Conservation (phyloP, 1,140 invertebrate species). For the Drosophila kanapiae region DNA sequence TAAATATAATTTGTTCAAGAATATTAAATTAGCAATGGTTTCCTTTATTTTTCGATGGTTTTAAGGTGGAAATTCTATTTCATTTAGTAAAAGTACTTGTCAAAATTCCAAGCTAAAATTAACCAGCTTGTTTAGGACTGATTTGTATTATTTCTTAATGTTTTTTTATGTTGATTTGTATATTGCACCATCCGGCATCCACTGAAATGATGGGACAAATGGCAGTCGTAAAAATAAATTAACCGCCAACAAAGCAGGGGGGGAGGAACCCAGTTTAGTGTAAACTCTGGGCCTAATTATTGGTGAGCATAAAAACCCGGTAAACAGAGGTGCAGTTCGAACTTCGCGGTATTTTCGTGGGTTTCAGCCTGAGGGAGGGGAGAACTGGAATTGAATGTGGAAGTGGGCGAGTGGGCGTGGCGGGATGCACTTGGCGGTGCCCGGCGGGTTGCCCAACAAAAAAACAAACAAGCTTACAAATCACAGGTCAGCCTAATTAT, state of each 20-base stretch:
- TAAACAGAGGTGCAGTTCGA: slow-evolving; percentile 62
- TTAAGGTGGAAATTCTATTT: no score
- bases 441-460: slow-evolving; percentile 17
- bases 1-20: neutral
- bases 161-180: neutral
- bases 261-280: slow-evolving; percentile 8
- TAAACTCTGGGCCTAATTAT: slow-evolving; percentile 58
- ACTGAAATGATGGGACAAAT: slow-evolving; percentile 53
- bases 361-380: neutral
- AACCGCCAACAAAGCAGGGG: slow-evolving; percentile 20
- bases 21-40: neutral
- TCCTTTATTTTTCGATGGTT: neutral
- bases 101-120: neutral
- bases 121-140: neutral
- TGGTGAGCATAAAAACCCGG: slow-evolving; percentile 48
- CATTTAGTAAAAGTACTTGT: neutral
- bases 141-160: neutral
- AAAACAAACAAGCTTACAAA: slow-evolving; percentile 43
- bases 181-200: slow-evolving; percentile 30
- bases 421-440: slow-evolving; percentile 25
- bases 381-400: slow-evolving; percentile 17
- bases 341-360: slow-evolving; percentile 27
- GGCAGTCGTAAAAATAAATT: slow-evolving; percentile 53
- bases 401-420: slow-evolving; percentile 27
- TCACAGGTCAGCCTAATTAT: slow-evolving; percentile 42